Evolutionary conservation across 2,797 vertebrate species (phyloP).

Genomic region (Bradypodion pumilum): DNA sequence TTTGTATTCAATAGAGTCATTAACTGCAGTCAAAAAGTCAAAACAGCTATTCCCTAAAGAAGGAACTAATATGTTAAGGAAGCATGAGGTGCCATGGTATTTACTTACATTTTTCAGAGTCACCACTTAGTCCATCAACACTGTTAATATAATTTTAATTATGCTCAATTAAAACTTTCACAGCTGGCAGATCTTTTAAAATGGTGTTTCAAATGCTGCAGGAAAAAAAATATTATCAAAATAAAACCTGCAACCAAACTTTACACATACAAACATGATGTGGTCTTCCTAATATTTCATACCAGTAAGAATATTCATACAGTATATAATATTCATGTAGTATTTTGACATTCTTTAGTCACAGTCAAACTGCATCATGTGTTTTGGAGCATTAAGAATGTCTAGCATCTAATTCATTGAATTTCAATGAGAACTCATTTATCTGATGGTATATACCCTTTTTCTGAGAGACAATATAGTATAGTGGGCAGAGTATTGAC

Average conservation of each 20-base stretch:
- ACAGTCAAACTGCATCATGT: background rate
- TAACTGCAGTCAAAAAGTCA: slow-evolving; percentile 17
- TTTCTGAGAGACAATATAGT: background rate
- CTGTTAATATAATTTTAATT: slow-evolving; percentile 35
- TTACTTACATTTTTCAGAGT: slow-evolving; percentile 25
- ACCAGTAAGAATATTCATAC: background rate
- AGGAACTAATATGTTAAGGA: background rate
- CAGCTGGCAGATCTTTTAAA: slow-evolving; percentile 4
- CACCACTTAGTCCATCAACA: background rate
- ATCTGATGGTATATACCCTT: background rate
- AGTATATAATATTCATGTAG: no score
- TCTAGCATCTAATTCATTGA: background rate
- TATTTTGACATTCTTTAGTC: background rate
- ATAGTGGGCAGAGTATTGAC: background rate
- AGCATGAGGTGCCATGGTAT: background rate
- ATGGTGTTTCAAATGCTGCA: slow-evolving; percentile 8
- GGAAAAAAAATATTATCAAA: background rate
- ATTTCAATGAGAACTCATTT: background rate
- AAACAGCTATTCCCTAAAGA: slow-evolving; percentile 10
- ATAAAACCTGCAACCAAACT: background rate
- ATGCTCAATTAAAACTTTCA: slow-evolving; percentile 22
- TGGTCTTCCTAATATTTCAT: background rate
- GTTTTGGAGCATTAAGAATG: background rate
- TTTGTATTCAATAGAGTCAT: background rate
- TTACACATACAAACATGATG: background rate